Conservation (phyloP, 2,797 vertebrate genomes). For the Jordanella pulchra region DNA sequence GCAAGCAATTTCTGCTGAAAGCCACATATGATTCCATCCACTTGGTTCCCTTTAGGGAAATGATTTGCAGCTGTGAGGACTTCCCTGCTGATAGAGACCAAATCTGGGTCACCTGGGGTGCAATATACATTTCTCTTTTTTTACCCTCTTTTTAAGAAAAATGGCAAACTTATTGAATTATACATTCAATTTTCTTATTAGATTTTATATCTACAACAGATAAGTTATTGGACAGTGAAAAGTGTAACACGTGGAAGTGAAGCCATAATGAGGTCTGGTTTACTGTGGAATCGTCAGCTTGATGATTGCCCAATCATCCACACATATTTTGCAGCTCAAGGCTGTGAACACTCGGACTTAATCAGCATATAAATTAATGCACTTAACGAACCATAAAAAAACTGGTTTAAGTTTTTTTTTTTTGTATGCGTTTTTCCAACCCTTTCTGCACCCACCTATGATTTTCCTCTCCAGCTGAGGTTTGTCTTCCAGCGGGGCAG, state of each 20-base stretch:
- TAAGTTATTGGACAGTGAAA: not conserved
- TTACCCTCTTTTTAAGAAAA: too few relatives aligned
- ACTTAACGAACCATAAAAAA: not conserved
- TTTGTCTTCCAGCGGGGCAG: conserved; percentile 67
- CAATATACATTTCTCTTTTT: not conserved
- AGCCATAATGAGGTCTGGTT: not conserved
- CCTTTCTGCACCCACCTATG: conserved; percentile 73
- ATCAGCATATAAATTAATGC: not conserved
- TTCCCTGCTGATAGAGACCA: conserved; percentile 16
- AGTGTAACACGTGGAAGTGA: conserved; percentile 21
- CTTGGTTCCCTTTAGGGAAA: conserved; percentile 30
- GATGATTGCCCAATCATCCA: not conserved
- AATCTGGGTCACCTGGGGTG: conserved; percentile 35
- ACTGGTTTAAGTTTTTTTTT: too few relatives aligned
- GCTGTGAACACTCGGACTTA: not conserved
- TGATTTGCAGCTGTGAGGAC: conserved; percentile 60
- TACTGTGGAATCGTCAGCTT: not conserved
- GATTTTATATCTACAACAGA: not conserved
- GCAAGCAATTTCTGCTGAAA: not conserved
- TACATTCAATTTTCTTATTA: not conserved
- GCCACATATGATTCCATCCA: not conserved
- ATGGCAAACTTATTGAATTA: not conserved
- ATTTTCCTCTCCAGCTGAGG: conserved; percentile 80
- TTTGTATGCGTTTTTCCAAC: too few relatives aligned
- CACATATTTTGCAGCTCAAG: not conserved